Evolutionary conservation across 1,140 invertebrate genomes (phyloP), one percentile per base, ranked within the genome.

Genomic region (Stegodyphus mimosarum): DNA sequence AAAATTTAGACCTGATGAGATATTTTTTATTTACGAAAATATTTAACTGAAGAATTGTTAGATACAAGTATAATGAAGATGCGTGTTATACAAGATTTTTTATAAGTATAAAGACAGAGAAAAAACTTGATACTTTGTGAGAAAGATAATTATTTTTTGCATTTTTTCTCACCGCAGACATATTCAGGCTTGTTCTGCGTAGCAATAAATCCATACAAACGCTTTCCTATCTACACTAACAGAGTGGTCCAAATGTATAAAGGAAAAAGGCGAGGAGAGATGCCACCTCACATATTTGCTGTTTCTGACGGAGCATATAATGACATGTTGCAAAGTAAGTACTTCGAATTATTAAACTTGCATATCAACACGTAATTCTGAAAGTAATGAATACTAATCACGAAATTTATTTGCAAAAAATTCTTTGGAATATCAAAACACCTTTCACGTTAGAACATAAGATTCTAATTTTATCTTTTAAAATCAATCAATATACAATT

Each of bases 181-280:
- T 99, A 99, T 92, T 99, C 98, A 89, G 98, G 98, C 91, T 94
- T 99, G 90, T 99, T 99, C 95, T 99, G 98, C 92, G 97, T 99
- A 90, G 98, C 97, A 89, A 99, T 99, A 94, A 99, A 99, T 93
- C 98, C 98, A 88, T 99, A 99, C 95, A 99, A 99, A 93, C 95
- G 99, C 89, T 98, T 97, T 93, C 99, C 99, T 89, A 99, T 99
- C 91, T 99, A 99, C 93, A 99, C 98, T 88, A 93, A 93, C 90
- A 95, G 96, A 92, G 98, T 96, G 90, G 97, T 99, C 89, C 96
- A 96, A 92, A 93, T 99, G 90, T 99, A 99, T 94, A 95, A 97
- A 92, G 98, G 98, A 90, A 97, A 98, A 93, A 97, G 99, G 92
- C 95, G 98, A 93, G 99, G 96, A 93, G 99, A 99, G 94, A 97